Evolutionary conservation across 1,140 invertebrate species (phyloP), one percentile per base, ranked within the genome.

Genomic region (Solenopsis fugax): DNA sequence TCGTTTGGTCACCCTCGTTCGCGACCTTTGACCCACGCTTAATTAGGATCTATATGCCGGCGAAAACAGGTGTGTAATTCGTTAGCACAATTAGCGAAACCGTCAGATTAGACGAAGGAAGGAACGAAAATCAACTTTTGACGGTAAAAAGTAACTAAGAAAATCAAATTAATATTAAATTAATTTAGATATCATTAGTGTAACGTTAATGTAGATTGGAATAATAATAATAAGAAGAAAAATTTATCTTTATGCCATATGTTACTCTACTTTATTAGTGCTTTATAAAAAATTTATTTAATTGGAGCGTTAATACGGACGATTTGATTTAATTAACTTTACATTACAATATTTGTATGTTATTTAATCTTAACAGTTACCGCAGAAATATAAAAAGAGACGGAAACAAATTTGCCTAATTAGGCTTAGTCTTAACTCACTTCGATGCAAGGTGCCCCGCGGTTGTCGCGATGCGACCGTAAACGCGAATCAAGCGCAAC

Each of bases 1-100:
- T 77, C 71, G 80, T 76, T 87, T 69, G 37, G 69, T 76, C 62
- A 56, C 62, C 41, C 58, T 56, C 45, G 45, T 9, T 18, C 71
- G 12, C 81, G 69, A 87, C 67, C 73, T 85, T 87, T 86, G 54
- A 45, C 73, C 73, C 37, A 67, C 18, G 58, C 65, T 82, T 88
- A 88, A 88, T 88, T 88, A 88, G 67, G 56, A 41, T 52, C 65
- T 50, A 65, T 65, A 45, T 34, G 64, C 65, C 29, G 65, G 41
- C 50, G 4, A 73, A 62, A 84, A 85, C 69, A 82, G 86, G 71
- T 67, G 73, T 45, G 56, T 37, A 37, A 77, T 41, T 24, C 56
- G 60, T 41, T 34, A 29, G n/a, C 54, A 48, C 41, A 34, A 45
- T 65, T 78, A 62, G 29, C 54, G 54, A 76, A 52, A 60, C 29